Evolutionary conservation across 2,797 vertebrate genomes (phyloP).

Genomic region (Coilia nasus): DNA sequence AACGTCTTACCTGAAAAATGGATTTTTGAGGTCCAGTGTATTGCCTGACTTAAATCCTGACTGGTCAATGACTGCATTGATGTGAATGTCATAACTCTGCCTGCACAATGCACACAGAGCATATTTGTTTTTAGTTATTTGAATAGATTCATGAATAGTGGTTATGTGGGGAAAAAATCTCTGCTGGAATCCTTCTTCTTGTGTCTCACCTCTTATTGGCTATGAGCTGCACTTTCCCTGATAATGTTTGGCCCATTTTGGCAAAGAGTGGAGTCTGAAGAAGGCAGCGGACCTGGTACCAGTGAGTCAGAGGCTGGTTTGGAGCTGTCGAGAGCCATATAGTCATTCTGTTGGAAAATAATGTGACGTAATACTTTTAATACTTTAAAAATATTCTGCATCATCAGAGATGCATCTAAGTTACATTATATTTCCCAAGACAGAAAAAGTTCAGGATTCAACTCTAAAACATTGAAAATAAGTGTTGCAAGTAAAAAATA

Average conservation of each 20-base stretch:
- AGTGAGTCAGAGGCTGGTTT: constrained; percentile 79
- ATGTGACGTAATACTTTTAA: constrained; percentile 33
- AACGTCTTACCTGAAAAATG: constrained; percentile 79
- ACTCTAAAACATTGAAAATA: not conserved
- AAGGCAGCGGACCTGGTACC: constrained; percentile 82
- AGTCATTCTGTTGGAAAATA: constrained; percentile 64
- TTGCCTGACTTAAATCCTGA: constrained; percentile 82
- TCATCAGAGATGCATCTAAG: not conserved
- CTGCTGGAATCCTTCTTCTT: not conserved
- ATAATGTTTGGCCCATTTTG: constrained; percentile 80
- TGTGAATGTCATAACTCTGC: constrained; percentile 83
- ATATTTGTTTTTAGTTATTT: constrained; percentile 32
- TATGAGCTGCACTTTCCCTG: constrained; percentile 75
- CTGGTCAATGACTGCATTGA: constrained; percentile 77
- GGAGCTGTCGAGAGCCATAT: constrained; percentile 84
- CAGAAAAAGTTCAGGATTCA: not conserved
- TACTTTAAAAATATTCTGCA: not conserved
- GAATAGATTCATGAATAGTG: not conserved
- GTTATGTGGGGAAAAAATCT: not conserved
- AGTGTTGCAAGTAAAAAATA: too few species aligned
- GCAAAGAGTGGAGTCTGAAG: constrained; percentile 81
- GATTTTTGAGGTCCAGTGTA: constrained; percentile 79
- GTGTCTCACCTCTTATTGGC: constrained; percentile 71
- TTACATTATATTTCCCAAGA: not conserved
- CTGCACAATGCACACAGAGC: constrained; percentile 59